These are phyloP conservation scores for Agonopterix subpropinquella DNA, from an alignment of 2,888 invertebrate genomes.

Conservation along the genomic window DNA sequence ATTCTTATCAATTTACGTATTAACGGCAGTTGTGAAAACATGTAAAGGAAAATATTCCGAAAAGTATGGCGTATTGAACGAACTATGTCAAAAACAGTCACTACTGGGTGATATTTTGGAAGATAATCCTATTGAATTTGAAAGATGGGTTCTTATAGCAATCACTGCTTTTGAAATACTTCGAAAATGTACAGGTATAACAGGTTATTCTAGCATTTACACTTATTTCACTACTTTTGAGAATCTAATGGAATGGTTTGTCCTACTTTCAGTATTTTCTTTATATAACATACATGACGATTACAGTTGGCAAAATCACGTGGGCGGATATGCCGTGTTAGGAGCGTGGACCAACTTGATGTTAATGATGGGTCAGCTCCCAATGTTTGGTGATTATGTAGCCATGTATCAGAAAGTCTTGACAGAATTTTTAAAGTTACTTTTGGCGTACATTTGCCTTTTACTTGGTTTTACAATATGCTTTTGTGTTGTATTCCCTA, in stretches of 20 bases:
- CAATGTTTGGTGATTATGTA: slow-evolving; percentile 92
- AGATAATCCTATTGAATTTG: slow-evolving; percentile 86
- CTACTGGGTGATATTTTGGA: slow-evolving; percentile 82
- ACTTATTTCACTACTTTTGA: slow-evolving; percentile 89
- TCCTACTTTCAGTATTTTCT: slow-evolving; percentile 87
- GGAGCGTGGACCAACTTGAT: slow-evolving; percentile 92
- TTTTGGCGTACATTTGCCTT: slow-evolving; percentile 88
- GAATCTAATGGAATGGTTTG: slow-evolving; percentile 91
- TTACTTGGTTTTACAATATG: slow-evolving; percentile 90
- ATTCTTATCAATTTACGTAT: slow-evolving; percentile 85
- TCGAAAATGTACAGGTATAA: slow-evolving; percentile 86
- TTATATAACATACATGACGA: slow-evolving; percentile 86
- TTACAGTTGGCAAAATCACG: slow-evolving; percentile 90
- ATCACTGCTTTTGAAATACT: slow-evolving; percentile 86
- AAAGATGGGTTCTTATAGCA: slow-evolving; percentile 85
- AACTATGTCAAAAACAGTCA: slow-evolving; percentile 84
- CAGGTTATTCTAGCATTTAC: slow-evolving; percentile 85
- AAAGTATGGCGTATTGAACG: slow-evolving; percentile 77
- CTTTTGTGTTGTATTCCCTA: slow-evolving; percentile 91
- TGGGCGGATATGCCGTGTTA: slow-evolving; percentile 89
- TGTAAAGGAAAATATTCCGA: slow-evolving; percentile 70
- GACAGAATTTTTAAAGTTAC: slow-evolving; percentile 87
- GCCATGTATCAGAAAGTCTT: slow-evolving; percentile 93
- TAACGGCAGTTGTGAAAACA: slow-evolving; percentile 85
- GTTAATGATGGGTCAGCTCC: slow-evolving; percentile 92